Conservation (phyloP, 2,888 invertebrate species). For the Spilosoma lubricipeda region DNA sequence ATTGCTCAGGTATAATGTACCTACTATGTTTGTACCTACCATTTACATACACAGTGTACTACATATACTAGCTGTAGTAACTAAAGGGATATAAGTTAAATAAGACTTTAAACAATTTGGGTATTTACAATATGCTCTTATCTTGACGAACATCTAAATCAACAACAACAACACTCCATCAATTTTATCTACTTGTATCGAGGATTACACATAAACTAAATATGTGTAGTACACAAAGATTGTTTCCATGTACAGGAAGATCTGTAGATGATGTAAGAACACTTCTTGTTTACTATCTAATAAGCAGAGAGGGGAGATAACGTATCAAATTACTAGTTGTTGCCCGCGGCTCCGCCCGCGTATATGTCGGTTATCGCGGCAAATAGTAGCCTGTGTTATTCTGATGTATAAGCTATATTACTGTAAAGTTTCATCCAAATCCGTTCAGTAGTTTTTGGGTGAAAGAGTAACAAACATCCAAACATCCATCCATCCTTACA, state of each 20-base stretch:
- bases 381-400: too few species aligned
- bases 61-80: too few species aligned
- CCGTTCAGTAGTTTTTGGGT: too few species aligned
- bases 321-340: not conserved
- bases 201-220: conserved; percentile 3
- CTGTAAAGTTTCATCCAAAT: too few species aligned
- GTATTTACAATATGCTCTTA: not conserved
- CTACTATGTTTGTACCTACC: too few species aligned
- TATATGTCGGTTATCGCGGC: too few species aligned
- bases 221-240: not conserved
- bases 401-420: too few species aligned
- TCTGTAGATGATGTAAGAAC: not conserved
- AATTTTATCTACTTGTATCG: conserved; percentile 14
- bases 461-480: too few species aligned
- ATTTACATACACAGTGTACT: too few species aligned
- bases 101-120: not conserved
- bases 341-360: too few species aligned
- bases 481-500: too few species aligned
- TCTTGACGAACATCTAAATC: conserved; percentile 17
- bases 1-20: too few species aligned
- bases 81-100: not conserved
- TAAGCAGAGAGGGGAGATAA: not conserved
- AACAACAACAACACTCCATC: conserved; percentile 19
- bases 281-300: not conserved
- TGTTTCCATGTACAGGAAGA: not conserved